Conservation (phyloP, 2,797 vertebrate genomes). For the Lacerta agilis region DNA sequence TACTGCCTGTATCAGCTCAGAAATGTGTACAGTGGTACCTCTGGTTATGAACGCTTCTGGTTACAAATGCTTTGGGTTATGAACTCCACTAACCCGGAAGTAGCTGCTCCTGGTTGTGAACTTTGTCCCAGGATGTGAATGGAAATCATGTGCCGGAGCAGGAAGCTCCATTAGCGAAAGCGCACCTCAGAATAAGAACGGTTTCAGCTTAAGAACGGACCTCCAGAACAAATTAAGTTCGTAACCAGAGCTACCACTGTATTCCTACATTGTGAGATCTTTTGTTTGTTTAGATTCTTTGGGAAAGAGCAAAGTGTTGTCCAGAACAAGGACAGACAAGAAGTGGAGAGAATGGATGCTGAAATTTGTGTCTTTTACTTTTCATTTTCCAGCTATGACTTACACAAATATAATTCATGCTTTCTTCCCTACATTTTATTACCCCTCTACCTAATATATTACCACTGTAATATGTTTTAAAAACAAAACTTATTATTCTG, state of each 20-base stretch:
- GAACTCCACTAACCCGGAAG: too few species aligned
- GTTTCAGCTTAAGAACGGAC: too few species aligned
- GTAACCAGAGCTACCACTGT: background rate
- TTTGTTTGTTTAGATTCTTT: slow-evolving; percentile 44
- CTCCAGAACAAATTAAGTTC: too few species aligned
- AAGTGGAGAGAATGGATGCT: slow-evolving; percentile 21
- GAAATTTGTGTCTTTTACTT: background rate
- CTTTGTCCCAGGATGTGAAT: too few species aligned
- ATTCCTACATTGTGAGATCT: slow-evolving; percentile 42
- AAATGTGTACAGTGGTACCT: slow-evolving; percentile 28
- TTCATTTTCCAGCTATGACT: slow-evolving; percentile 24
- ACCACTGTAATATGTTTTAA: background rate
- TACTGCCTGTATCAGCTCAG: slow-evolving; percentile 57
- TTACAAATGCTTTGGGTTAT: too few species aligned
- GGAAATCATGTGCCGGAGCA: too few species aligned
- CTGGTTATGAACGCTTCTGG: too few species aligned
- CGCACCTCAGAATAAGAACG: too few species aligned
- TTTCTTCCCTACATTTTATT: slow-evolving; percentile 28
- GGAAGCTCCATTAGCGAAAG: too few species aligned
- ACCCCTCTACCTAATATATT: background rate
- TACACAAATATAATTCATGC: background rate
- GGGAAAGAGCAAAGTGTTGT: slow-evolving; percentile 41
- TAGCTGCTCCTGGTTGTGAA: too few species aligned
- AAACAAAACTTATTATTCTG: background rate
- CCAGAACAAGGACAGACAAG: background rate